These are phyloP conservation scores for Drosophila orena DNA, from an alignment of 1,140 invertebrate species.

Conservation along the genomic window DNA sequence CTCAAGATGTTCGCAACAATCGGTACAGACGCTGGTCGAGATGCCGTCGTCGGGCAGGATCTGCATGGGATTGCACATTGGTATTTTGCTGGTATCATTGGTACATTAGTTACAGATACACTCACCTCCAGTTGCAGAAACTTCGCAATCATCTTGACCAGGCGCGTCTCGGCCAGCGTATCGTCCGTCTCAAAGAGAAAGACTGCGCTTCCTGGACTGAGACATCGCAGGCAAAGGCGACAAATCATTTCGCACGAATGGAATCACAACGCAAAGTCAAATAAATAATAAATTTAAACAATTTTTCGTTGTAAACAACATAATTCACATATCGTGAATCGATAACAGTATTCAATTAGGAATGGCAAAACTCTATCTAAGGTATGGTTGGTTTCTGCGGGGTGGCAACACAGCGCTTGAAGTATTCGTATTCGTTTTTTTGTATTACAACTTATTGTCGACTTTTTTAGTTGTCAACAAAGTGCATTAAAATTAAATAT, in stretches of 20 bases:
- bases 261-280: constrained; percentile 64
- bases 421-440: too few species aligned
- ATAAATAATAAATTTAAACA: constrained; percentile 1
- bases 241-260: constrained; percentile 87
- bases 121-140: constrained; percentile 72
- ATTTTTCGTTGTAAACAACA: constrained; percentile 54
- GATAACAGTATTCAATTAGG: constrained; percentile 12
- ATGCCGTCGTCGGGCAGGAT: constrained; percentile 72
- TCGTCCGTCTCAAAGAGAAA: constrained; percentile 71
- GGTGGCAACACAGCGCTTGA: neutral
- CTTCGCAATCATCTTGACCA: constrained; percentile 76
- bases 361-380: constrained; percentile 8
- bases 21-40: constrained; percentile 69
- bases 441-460: neutral
- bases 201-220: constrained; percentile 67
- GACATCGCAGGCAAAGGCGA: constrained; percentile 70
- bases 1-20: constrained; percentile 75
- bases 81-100: too few species aligned
- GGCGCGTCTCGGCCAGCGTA: constrained; percentile 63
- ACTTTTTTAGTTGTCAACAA: too few species aligned
- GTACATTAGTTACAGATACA: neutral
- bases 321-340: too few species aligned
- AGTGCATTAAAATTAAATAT: too few species aligned
- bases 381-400: neutral
- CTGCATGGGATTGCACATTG: constrained; percentile 12